Conservation (phyloP, 2,888 invertebrate genomes). For the Anthrax anthrax region DNA sequence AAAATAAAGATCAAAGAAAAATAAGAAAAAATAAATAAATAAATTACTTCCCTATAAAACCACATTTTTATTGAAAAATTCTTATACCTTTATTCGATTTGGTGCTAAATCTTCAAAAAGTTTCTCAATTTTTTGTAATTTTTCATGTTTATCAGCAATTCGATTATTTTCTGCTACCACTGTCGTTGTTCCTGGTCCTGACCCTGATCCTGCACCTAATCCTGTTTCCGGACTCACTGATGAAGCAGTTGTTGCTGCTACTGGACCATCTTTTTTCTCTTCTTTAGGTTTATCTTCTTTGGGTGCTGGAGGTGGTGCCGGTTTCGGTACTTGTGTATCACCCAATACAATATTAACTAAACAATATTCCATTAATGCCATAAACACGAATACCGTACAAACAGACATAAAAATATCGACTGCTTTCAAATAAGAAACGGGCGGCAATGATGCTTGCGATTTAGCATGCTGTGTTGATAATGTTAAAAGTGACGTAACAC, state of each 20-base stretch:
- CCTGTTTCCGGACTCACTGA: too few relatives aligned
- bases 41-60: too few relatives aligned
- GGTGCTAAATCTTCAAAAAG: slow-evolving; percentile 26
- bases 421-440: slow-evolving; percentile 85
- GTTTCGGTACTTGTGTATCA: slow-evolving; percentile 33
- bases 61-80: too few relatives aligned
- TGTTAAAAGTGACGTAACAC: slow-evolving; percentile 79
- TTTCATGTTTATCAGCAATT: slow-evolving; percentile 14
- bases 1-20: too few relatives aligned
- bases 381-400: slow-evolving; percentile 82
- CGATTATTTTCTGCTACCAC: slow-evolving; percentile 4
- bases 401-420: slow-evolving; percentile 89
- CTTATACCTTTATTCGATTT: slow-evolving; percentile 7
- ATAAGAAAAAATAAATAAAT: too few relatives aligned
- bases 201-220: slow-evolving; percentile 18
- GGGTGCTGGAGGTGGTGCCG: slow-evolving; percentile 23
- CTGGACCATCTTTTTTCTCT: slow-evolving; percentile 5
- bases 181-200: slow-evolving; percentile 19
- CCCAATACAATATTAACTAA: slow-evolving; percentile 55
- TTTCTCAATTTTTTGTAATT: slow-evolving; percentile 32
- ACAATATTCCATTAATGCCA: slow-evolving; percentile 89
- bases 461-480: slow-evolving; percentile 86
- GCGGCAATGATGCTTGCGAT: slow-evolving; percentile 82
- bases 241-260: slow-evolving; percentile 8
- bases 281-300: slow-evolving; percentile 4